Evolutionary conservation across 2,888 invertebrate genomes (phyloP), one percentile per base, ranked within the genome.

Genomic region (Melieria picta): DNA sequence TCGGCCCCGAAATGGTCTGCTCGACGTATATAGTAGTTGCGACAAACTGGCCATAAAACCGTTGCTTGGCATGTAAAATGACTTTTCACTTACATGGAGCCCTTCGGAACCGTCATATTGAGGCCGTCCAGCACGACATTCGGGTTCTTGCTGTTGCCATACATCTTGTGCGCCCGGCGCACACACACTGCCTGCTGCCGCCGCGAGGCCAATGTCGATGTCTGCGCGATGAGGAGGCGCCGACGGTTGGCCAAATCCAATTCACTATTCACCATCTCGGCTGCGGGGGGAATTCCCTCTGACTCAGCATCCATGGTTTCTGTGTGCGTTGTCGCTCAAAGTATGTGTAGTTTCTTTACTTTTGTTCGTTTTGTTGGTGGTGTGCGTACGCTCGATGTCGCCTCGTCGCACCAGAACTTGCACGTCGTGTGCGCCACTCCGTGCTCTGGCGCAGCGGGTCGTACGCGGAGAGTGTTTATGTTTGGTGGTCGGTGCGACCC

Each of bases 71-170:
- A 16, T 11, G 7, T 9, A 55, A 69, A 64, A 69, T 64, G 10
- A 58, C 43, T 58, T 45, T 52, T 52, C 55, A 91, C 93, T 92
- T 88, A 95, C 95, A 95, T 95, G 62, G 93, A 88, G 66, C 96
- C 96, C 84, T 95, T 95, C 42, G 95, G 93, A 58, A 97, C 97
- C 16, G 95, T 96, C 94, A 97, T 95, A 83, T 95, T 95, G 69
- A 97, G 89, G 43, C 94, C 94, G 83, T 95, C 94, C 68, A 97
- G 89, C 55, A 97, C 93, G 48, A 94, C 89, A 79, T 93, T 93
- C 0, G 94, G 94, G 81, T 91, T 94, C 78, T 90, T 93, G 77
- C 92, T 90, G 4, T 91, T 88, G 6, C 96, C 96, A 83, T 96
- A 97, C 84, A 90, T 91, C 87, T 97, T 97, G 84, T 90, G 92